Evolutionary conservation across 92 coral and sea anemone species (phyloP).

Genomic region (Anthopleura xanthogrammica): DNA sequence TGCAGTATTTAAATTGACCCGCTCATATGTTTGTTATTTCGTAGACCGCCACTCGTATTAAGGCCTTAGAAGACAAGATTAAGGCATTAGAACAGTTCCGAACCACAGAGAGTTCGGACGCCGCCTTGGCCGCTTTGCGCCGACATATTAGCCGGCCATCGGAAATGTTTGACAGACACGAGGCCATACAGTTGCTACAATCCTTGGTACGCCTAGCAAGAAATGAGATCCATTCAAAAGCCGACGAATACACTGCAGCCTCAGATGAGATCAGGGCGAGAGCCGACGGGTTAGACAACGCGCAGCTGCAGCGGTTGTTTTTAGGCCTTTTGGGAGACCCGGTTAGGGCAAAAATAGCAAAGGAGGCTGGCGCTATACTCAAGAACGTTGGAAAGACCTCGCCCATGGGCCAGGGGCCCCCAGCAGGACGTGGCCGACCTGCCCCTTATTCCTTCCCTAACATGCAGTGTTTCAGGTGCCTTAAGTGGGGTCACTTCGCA

Average conservation of each 20-base stretch:
- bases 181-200: not conserved
- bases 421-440: not conserved
- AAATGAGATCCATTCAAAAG: constrained; percentile 24
- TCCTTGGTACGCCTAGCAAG: constrained; percentile 5
- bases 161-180: constrained; percentile 8
- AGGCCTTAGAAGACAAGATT: not conserved
- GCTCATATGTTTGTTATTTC: not conserved
- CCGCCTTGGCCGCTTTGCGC: constrained; percentile 3
- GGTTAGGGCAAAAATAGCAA: constrained; percentile 24
- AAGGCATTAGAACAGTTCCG: not conserved
- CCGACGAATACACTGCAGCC: constrained; percentile 10
- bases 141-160: not conserved
- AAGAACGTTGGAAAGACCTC: not conserved
- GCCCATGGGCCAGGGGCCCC: not conserved
- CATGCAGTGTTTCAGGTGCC: not conserved
- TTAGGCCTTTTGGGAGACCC: constrained; percentile 21
- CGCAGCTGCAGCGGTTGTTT: not conserved
- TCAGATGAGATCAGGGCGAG: constrained; percentile 24
- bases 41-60: constrained; percentile 2
- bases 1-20: too few species aligned
- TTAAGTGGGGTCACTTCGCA: not conserved
- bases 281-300: constrained; percentile 10
- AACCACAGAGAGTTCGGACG: not conserved
- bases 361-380: constrained; percentile 13
- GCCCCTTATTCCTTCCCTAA: not conserved